phyloP scores from a whole-genome alignment of 2,888 invertebrate genomes.

The Limnephilus marmoratus region DNA sequence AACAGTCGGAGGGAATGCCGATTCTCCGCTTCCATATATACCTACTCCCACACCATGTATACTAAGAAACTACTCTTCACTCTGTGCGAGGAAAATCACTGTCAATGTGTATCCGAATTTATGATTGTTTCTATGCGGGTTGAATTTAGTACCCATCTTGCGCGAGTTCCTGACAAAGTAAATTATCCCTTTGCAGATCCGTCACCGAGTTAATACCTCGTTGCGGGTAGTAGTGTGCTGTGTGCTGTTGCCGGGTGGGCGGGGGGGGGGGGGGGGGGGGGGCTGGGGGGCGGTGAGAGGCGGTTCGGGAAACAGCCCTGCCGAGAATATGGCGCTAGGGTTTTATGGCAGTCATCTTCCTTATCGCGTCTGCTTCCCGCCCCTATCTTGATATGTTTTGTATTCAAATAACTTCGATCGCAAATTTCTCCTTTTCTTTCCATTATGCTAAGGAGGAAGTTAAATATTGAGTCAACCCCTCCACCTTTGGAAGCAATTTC shows the following conservation, averaged over 20 bases:
- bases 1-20: neutral
- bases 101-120: neutral
- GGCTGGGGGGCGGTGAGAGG: neutral
- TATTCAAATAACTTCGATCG: conserved; percentile 51
- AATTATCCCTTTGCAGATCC: neutral
- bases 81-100: neutral
- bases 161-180: neutral
- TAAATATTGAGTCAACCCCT: conserved; percentile 37
- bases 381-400: conserved; percentile 51
- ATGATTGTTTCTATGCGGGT: neutral
- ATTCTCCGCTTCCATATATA: neutral
- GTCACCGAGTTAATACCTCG: neutral
- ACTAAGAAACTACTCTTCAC: neutral
- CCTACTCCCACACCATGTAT: neutral
- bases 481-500: neutral
- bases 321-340: conserved; percentile 31
- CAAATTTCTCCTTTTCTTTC: conserved; percentile 53
- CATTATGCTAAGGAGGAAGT: conserved; percentile 43
- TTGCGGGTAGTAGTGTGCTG: neutral
- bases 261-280: neutral
- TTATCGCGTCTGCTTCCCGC: conserved; percentile 49
- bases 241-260: neutral
- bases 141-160: neutral
- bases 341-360: conserved; percentile 45
- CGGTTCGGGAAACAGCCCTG: neutral